phyloP scores from a whole-genome alignment of 2,797 vertebrate genomes.

The Micropoecilia bifurca region DNA sequence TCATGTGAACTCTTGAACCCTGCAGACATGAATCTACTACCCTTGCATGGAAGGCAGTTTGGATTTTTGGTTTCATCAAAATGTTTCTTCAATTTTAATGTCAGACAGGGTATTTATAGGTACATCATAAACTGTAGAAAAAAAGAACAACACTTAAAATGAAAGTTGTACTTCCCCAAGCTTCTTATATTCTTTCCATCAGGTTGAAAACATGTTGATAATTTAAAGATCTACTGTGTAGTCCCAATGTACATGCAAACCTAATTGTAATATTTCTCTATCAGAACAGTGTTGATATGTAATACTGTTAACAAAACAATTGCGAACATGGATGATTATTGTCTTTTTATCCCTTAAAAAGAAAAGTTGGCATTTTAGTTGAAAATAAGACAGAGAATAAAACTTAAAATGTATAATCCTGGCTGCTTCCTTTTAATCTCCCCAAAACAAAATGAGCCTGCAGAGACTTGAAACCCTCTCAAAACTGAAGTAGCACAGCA shows the following conservation, averaged over 20 bases:
- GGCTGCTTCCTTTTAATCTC: background rate
- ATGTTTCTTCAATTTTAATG: background rate
- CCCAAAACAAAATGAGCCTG: background rate
- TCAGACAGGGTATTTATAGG: background rate
- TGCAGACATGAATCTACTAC: background rate
- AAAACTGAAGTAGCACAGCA: background rate
- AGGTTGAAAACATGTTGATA: background rate
- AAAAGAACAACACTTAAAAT: background rate
- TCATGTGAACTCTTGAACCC: background rate
- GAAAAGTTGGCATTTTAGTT: too few relatives aligned
- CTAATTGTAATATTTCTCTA: background rate
- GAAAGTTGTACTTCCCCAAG: background rate
- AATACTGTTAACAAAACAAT: background rate
- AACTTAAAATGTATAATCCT: background rate
- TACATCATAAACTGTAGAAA: background rate
- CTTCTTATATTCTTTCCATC: background rate
- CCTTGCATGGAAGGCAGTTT: background rate
- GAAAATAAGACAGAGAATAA: background rate
- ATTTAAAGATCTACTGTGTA: background rate
- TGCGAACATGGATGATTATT: background rate
- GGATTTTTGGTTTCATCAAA: background rate
- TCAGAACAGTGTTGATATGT: background rate
- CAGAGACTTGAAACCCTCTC: constrained; percentile 2
- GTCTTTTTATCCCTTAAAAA: background rate
- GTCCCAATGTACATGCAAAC: background rate